Base-by-base conservation (phyloP, 2,797 vertebrate genomes). In the Mus spretus region DNA sequence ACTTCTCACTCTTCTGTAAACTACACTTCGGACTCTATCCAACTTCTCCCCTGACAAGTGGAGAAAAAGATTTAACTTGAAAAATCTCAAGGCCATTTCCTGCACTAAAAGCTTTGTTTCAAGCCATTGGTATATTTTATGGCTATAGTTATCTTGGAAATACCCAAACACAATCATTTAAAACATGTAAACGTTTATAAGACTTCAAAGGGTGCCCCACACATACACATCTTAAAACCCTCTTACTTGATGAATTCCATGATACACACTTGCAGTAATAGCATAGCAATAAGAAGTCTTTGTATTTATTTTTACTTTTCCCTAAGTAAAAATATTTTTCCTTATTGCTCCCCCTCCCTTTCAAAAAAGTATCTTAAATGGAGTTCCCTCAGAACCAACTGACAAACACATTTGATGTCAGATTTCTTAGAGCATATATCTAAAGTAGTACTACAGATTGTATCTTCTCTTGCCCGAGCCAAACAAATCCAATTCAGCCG, bases 131-230 rank as follows among this genome's bases (percentile, higher is more conserved):
- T 93, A 65, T 6, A 83, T 70, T 96, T 93, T 83, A 87, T 11
- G 79, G 31, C 83, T 85, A 67, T 57, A 91, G 20, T 83, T 92
- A 88, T 89, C 75, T 89, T 96, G 19, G 65, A 93, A 91, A 81
- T 85, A 75, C 24, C 72, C 63, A 96, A 93, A 91, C 28, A 79
- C 61, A 50, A 88, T 92, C 90, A 91, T 92, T 82, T 82, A 34
- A 95, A 96, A 96, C 89, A 93, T 5, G 31, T 93, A 92, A 96
- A 91, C 97, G 93, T 95, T 95, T 94, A 93, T 95, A 72, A 89
- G 37, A 84, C 72, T 90, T 97, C 59, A 93, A 95, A 96, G 93
- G 61, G 26, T 78, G 6, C 74, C 78, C 86, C 47, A 80, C n/a
- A 83, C 11, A 59, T 37, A 8, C 17, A 89, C 44, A 91, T 84